phyloP scores from a whole-genome alignment of 2,888 invertebrate genomes.

The Erebia ligea region DNA sequence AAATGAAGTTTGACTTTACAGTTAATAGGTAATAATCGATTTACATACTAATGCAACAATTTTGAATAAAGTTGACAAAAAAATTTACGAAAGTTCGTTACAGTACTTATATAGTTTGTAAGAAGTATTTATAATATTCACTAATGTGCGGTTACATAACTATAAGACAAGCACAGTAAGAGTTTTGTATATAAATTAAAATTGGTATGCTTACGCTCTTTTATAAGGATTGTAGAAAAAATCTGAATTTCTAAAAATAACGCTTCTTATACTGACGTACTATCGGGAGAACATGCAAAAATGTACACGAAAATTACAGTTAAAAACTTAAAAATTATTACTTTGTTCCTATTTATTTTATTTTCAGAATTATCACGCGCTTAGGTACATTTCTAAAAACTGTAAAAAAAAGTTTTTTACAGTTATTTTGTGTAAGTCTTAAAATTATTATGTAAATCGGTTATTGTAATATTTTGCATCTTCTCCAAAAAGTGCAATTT shows the following conservation, averaged over 20 bases:
- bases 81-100: neutral
- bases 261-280: conserved; percentile 29
- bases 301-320: neutral
- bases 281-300: conserved; percentile 46
- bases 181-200: conserved; percentile 81
- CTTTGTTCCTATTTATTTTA: neutral
- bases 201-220: conserved; percentile 78
- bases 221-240: conserved; percentile 65
- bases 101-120: neutral
- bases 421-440: neutral
- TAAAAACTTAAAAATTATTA: neutral
- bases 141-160: conserved; percentile 36
- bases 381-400: neutral
- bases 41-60: neutral
- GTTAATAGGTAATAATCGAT: conserved; percentile 8
- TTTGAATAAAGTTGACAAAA: neutral
- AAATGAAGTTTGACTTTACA: conserved; percentile 17
- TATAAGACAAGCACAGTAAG: conserved; percentile 52
- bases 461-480: conserved; percentile 31
- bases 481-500: conserved; percentile 37
- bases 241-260: conserved; percentile 67
- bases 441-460: conserved; percentile 1
- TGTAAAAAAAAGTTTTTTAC: neutral
- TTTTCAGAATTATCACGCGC: neutral
- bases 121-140: conserved; percentile 35